Evolutionary conservation across 2,888 invertebrate species (phyloP), one percentile per base, ranked within the genome.

Genomic region (Apotomis capreana): DNA sequence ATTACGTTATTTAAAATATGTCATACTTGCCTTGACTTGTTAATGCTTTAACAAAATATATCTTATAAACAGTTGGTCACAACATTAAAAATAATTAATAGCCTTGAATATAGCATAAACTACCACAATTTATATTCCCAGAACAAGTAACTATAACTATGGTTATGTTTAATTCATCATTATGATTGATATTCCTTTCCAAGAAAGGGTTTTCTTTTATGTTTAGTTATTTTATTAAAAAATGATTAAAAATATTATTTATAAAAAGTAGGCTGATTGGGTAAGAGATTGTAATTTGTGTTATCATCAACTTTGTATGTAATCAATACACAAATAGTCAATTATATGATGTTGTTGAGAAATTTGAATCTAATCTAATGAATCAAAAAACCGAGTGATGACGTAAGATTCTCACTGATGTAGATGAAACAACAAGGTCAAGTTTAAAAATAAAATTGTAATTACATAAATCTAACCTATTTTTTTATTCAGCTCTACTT

Each of bases 371-470:
- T 63, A 60, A 73, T 69, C 58, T 46, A 58, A 59, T 60, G 46
- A 46, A 59, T 57, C 60, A 70, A 70, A 69, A 63, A 68, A 58
- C 69, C 69, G 63, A 70, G 70, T 75, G 82, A 82, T 92, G 92
- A 92, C 92, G 92, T 92, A 92, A 92, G 91, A 65, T 89, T 81
- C 83, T 85, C 80, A 81, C 81, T 80, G 81, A 77, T 81, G 80
- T 84, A 87, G 81, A 86, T 68, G 68, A 88, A 87, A 79, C 76
- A 79, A 85, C 92, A 92, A 92, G 92, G 92, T 91, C 91, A 89
- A 83, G 85, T 85, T 84, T 89, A 90, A 84, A 90, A 90, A 89
- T 89, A 88, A 83, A 79, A 76, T 78, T 75, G 75, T 77, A 65
- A 68, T 65, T 74, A 76, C 77, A 69, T 63, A 58, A 72, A 69